A percentile compares a stretch with the other conserved stretches of the same genome.
Evolutionary conservation across 2,113 vertebrate genomes (phyloP).

Genomic region (Petromus typicus): DNA sequence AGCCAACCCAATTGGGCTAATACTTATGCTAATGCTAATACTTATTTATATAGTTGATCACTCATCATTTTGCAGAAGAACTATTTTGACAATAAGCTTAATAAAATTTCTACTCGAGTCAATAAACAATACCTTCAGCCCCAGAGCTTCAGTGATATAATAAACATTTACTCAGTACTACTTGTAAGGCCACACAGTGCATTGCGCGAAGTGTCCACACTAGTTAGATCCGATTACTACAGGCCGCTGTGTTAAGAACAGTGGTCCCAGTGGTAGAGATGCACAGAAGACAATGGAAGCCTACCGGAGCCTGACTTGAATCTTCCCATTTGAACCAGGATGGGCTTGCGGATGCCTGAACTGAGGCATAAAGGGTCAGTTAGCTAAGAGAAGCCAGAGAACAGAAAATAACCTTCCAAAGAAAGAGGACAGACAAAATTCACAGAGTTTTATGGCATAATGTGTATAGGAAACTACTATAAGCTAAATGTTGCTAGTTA

Average conservation of each 20-base stretch:
- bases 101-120: not conserved
- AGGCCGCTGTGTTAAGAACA: no score
- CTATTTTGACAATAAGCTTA: not conserved
- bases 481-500: not conserved
- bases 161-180: not conserved
- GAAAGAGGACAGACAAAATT: not conserved
- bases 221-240: not conserved
- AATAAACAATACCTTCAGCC: constrained; percentile 7
- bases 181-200: not conserved
- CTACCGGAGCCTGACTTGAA: not conserved
- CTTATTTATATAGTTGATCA: not conserved
- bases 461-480: not conserved
- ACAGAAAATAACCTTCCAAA: not conserved
- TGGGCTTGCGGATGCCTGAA: not conserved
- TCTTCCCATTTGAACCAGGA: not conserved
- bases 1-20: not conserved
- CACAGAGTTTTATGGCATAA: not conserved
- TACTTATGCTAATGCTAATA: constrained; percentile 2
- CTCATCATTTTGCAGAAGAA: not conserved
- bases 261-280: not conserved
- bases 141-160: not conserved
- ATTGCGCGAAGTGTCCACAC: not conserved
- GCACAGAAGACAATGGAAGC: not conserved
- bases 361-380: not conserved
- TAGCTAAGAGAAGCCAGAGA: not conserved